These are phyloP conservation scores for Andricus quercusramuli DNA, from an alignment of 2,888 invertebrate genomes.

Conservation along the genomic window DNA sequence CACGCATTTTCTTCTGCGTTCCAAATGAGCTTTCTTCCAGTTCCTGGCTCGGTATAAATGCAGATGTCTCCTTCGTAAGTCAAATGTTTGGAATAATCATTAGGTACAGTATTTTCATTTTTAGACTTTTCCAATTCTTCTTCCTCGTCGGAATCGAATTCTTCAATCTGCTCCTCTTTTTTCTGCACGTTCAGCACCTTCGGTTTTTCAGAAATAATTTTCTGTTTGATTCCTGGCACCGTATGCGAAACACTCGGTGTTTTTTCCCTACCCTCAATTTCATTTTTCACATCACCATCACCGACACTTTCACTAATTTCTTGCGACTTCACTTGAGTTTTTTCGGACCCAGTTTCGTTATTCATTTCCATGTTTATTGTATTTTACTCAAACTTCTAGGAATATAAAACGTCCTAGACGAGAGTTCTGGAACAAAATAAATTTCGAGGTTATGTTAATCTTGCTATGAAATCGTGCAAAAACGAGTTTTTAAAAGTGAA, in stretches of 20 bases:
- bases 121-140: constrained; percentile 46
- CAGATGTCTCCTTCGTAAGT: constrained; percentile 86
- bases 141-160: constrained; percentile 66
- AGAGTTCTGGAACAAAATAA: constrained; percentile 1
- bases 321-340: not conserved
- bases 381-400: not conserved
- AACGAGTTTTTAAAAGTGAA: not conserved
- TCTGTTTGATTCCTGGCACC: not conserved
- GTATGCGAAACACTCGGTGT: not conserved
- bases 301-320: not conserved
- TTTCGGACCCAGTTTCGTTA: not conserved
- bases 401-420: not conserved
- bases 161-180: constrained; percentile 57
- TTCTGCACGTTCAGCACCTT: constrained; percentile 39
- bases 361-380: not conserved
- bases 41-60: constrained; percentile 87
- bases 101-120: constrained; percentile 35
- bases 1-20: constrained; percentile 77
- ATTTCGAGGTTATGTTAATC: not conserved
- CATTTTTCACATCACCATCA: not conserved
- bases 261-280: not conserved
- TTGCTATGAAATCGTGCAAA: not conserved
- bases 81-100: constrained; percentile 80
- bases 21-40: constrained; percentile 86
- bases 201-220: constrained; percentile 42